Evolutionary conservation across 2,797 vertebrate genomes (phyloP).

Genomic region (Liparis tanakae): DNA sequence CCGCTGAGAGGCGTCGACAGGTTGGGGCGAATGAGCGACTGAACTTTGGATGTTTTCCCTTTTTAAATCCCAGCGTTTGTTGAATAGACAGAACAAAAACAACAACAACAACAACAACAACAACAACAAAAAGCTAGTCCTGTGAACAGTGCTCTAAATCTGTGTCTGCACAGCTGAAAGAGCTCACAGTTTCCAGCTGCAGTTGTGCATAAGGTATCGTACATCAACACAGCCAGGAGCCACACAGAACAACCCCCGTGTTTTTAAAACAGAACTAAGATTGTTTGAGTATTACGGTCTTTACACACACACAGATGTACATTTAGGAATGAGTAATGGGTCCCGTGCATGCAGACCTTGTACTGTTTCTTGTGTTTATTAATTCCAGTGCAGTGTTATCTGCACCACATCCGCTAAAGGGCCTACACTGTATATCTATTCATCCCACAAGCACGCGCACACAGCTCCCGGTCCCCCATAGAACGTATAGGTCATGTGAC

Average conservation of each 20-base stretch:
- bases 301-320: constrained; percentile 64
- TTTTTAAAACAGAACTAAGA: constrained; percentile 38
- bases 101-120: constrained; percentile 7
- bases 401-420: constrained; percentile 68
- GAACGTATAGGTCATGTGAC: constrained; percentile 56
- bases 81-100: constrained; percentile 14
- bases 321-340: constrained; percentile 64
- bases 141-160: constrained; percentile 51
- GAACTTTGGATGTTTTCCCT: constrained; percentile 74
- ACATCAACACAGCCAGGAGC: constrained; percentile 55
- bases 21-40: constrained; percentile 36
- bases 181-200: constrained; percentile 51
- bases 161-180: constrained; percentile 52
- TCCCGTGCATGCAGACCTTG: constrained; percentile 69
- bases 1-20: constrained; percentile 54
- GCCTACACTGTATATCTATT: constrained; percentile 50
- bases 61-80: constrained; percentile 71
- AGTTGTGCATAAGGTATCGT: constrained; percentile 61
- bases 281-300: constrained; percentile 55
- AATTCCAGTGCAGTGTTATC: constrained; percentile 51
- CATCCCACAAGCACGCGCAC: constrained; percentile 40
- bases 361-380: constrained; percentile 48
- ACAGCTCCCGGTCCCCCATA: constrained; percentile 62
- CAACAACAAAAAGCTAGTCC: constrained; percentile 10
- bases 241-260: constrained; percentile 37